Evolutionary conservation across 2,797 vertebrate genomes (phyloP).

Genomic region (Phrynocephalus forsythii): DNA sequence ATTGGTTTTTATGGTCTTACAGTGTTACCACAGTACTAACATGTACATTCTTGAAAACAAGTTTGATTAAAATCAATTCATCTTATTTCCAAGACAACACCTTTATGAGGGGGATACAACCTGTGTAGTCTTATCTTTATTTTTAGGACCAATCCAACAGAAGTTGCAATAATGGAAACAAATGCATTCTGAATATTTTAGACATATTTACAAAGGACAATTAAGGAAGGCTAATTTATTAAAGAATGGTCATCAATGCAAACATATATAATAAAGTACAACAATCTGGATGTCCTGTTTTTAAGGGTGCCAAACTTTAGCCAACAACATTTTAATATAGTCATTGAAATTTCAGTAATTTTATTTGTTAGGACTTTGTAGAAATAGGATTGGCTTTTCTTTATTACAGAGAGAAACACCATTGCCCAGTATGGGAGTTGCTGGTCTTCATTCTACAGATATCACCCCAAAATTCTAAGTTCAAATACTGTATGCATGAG

Average conservation of each 20-base stretch:
- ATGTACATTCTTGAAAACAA: background rate
- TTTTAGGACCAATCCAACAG: background rate
- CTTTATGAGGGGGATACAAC: background rate
- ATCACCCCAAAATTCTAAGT: background rate
- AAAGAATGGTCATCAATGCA: background rate
- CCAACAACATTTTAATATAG: background rate
- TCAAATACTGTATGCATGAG: background rate
- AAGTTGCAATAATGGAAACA: slow-evolving; percentile 1
- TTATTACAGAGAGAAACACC: background rate
- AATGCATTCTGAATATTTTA: background rate
- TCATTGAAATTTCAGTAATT: rapidly evolving
- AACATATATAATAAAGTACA: background rate
- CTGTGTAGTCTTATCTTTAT: background rate
- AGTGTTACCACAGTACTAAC: background rate
- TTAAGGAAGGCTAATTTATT: background rate
- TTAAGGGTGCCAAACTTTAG: background rate
- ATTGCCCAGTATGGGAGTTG: background rate
- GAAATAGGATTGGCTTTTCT: background rate
- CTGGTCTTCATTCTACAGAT: background rate
- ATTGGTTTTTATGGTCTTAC: background rate
- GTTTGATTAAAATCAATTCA: background rate
- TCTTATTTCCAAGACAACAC: background rate
- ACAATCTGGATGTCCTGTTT: background rate
- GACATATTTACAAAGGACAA: background rate
- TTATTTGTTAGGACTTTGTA: background rate